A percentile compares a stretch with the other conserved stretches of the same genome.
Conservation (phyloP, 2,113 vertebrate genomes). For the Pycnonotus jocosus region DNA sequence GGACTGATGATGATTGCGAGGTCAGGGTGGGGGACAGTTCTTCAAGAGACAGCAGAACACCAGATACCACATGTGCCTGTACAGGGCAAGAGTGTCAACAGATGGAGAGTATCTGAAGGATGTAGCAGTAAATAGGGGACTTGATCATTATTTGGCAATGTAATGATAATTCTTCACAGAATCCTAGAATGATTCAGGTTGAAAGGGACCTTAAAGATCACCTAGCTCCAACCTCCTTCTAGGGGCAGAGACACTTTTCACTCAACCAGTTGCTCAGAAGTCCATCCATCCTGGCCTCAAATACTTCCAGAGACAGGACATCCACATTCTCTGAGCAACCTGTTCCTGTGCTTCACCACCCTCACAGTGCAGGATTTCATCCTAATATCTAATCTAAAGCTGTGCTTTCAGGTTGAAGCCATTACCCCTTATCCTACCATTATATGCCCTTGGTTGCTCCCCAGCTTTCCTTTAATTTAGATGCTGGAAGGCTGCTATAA, state of each 20-base stretch:
- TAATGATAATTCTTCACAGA: not conserved
- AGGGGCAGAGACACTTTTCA: not conserved
- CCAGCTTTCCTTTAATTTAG: not conserved
- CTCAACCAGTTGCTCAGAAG: not conserved
- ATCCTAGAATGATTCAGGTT: not conserved
- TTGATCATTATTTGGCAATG: not conserved
- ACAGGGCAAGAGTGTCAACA: rapidly evolving
- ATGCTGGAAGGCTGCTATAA: not conserved
- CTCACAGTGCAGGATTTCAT: not conserved
- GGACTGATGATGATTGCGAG: not conserved
- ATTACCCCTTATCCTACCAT: not conserved
- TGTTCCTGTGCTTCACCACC: not conserved
- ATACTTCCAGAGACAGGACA: not conserved
- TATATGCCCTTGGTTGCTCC: not conserved
- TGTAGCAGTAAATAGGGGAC: not conserved
- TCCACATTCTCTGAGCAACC: not conserved
- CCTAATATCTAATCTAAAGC: not conserved
- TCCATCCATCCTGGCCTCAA: not conserved
- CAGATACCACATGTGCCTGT: not conserved
- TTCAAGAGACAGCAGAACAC: not conserved
- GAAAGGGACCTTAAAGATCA: not conserved
- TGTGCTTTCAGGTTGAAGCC: not conserved
- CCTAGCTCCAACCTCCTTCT: not conserved
- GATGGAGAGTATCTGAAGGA: not conserved
- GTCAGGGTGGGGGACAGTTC: not conserved